Conservation (phyloP, 2,888 invertebrate genomes). For the Aphidoletes aphidimyza region DNA sequence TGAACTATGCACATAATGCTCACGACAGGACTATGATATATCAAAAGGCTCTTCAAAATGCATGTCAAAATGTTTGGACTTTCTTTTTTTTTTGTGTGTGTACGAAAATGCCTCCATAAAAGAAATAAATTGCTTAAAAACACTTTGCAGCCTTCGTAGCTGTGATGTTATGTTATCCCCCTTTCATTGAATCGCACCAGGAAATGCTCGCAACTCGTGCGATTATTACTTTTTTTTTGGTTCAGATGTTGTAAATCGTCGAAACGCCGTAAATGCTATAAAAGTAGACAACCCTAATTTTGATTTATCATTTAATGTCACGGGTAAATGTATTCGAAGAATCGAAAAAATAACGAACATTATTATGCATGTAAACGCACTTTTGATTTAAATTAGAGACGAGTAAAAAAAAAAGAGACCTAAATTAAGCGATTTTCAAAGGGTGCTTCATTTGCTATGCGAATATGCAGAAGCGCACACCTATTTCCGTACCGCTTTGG, state of each 20-base stretch:
- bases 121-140: conserved; percentile 17
- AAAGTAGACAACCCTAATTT: conserved; percentile 46
- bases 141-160: too few species aligned
- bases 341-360: neutral
- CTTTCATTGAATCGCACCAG: too few species aligned
- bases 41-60: too few species aligned
- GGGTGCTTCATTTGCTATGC: neutral
- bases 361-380: neutral
- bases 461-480: neutral
- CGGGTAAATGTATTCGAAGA: neutral
- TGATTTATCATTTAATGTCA: conserved; percentile 24
- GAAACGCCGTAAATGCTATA: neutral
- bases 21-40: too few species aligned
- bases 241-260: neutral
- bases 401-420: neutral
- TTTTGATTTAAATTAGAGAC: neutral
- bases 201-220: too few species aligned
- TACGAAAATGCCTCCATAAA: neutral
- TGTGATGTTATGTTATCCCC: too few species aligned
- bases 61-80: neutral
- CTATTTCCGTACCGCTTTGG: neutral
- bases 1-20: too few species aligned
- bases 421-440: neutral
- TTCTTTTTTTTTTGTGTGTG: neutral
- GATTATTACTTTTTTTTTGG: too few species aligned